Conservation (phyloP, 23 tunicate species). For the Halocynthia aurantium region DNA sequence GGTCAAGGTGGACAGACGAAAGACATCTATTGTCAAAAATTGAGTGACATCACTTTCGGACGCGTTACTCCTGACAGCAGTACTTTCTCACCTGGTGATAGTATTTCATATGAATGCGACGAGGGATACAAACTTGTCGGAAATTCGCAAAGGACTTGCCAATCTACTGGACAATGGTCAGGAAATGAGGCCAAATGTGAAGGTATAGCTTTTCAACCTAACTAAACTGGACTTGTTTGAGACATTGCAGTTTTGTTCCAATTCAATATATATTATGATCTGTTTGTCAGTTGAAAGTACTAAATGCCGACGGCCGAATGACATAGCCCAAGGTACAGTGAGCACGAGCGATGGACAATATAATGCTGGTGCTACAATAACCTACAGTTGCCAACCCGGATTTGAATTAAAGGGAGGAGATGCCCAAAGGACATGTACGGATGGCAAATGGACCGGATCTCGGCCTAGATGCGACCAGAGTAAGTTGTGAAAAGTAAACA, state of each 20-base stretch:
- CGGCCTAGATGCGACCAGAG: slow-evolving; percentile 7
- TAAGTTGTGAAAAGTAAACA: not conserved
- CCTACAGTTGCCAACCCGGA: not conserved
- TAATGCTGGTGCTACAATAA: not conserved
- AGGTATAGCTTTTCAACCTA: not conserved
- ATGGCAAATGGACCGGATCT: not conserved
- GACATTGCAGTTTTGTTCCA: too few relatives aligned
- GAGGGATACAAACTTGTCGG: slow-evolving; percentile 4
- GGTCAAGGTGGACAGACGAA: not conserved
- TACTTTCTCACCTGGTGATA: too few relatives aligned
- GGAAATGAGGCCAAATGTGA: slow-evolving; percentile 13
- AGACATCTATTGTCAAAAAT: not conserved
- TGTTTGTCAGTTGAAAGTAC: not conserved
- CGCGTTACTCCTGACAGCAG: too few relatives aligned
- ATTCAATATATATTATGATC: too few relatives aligned
- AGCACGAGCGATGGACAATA: not conserved
- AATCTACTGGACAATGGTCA: slow-evolving; percentile 15
- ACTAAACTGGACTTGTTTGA: too few relatives aligned
- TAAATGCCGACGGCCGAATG: slow-evolving; percentile 13
- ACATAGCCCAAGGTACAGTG: not conserved
- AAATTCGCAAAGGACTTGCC: slow-evolving; percentile 9
- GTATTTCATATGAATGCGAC: slow-evolving; percentile 9
- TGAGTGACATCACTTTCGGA: not conserved
- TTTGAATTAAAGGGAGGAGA: not conserved
- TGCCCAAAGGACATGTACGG: not conserved